Conservation (phyloP, 2,797 vertebrate species). For the Crocodylus rhombifer region DNA sequence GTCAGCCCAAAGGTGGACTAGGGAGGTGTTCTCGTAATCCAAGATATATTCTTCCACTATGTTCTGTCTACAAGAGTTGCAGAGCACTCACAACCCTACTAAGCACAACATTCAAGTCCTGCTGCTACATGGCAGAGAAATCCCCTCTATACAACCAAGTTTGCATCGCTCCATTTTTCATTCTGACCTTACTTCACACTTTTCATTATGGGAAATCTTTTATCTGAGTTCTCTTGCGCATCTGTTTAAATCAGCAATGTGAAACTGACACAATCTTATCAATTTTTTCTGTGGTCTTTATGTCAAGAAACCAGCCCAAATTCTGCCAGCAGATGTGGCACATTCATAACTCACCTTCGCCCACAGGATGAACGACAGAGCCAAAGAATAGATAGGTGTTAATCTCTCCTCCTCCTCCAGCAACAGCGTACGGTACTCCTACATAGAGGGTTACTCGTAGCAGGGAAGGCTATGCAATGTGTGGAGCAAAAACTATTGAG, state of each 20-base stretch:
- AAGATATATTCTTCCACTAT: background rate
- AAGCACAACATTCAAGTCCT: background rate
- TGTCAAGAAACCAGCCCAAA: background rate
- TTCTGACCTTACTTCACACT: background rate
- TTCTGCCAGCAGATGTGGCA: rapidly evolving
- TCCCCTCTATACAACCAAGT: background rate
- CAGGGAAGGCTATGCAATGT: conserved; percentile 43
- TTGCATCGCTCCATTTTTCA: background rate
- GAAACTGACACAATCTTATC: background rate
- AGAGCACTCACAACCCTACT: background rate
- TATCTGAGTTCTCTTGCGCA: background rate
- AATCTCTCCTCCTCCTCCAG: conserved; percentile 52
- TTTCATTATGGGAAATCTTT: background rate
- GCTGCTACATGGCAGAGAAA: background rate
- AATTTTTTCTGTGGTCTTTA: background rate
- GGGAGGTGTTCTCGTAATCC: background rate
- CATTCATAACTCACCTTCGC: background rate
- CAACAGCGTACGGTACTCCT: conserved; percentile 67
- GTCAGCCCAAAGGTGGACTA: background rate
- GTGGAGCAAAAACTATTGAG: conserved; percentile 53
- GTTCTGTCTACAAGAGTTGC: background rate
- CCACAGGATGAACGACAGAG: conserved; percentile 25
- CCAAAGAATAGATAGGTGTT: conserved; percentile 56
- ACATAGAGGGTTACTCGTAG: conserved; percentile 22
- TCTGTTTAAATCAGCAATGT: background rate